Evolutionary conservation across 2,797 vertebrate species (phyloP).

Genomic region (Pangasius djambal): DNA sequence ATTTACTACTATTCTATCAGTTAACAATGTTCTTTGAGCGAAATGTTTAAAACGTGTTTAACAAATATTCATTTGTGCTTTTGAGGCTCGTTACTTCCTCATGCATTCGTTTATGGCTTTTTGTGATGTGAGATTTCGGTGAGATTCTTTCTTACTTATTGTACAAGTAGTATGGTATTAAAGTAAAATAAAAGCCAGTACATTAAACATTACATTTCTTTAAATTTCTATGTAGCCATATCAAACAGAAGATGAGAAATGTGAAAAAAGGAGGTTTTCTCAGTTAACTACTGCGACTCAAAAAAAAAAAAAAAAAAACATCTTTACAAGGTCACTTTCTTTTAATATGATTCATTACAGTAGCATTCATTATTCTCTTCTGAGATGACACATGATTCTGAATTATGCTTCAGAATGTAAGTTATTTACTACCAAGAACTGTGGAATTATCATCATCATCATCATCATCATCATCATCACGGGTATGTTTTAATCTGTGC

Average conservation of each 20-base stretch:
- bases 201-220: not conserved
- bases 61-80: not conserved
- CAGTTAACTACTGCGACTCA: too few relatives aligned
- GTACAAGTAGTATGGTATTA: not conserved
- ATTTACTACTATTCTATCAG: not conserved
- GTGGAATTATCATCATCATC: constrained; percentile 38
- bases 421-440: constrained; percentile 43
- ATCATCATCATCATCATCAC: constrained; percentile 33
- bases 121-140: not conserved
- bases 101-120: not conserved
- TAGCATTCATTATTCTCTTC: constrained; percentile 34
- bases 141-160: not conserved
- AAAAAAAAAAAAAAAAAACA: not conserved
- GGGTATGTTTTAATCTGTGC: constrained; percentile 55
- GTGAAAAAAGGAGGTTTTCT: not conserved
- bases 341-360: constrained; percentile 7
- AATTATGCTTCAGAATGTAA: constrained; percentile 33
- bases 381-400: constrained; percentile 17
- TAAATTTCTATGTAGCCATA: not conserved
- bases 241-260: not conserved
- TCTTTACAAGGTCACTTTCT: not conserved
- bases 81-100: not conserved
- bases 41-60: not conserved
- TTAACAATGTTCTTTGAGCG: not conserved
- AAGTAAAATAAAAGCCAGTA: not conserved